These are phyloP conservation scores for Eilema depressum DNA, from an alignment of 2,888 invertebrate genomes.

Conservation along the genomic window DNA sequence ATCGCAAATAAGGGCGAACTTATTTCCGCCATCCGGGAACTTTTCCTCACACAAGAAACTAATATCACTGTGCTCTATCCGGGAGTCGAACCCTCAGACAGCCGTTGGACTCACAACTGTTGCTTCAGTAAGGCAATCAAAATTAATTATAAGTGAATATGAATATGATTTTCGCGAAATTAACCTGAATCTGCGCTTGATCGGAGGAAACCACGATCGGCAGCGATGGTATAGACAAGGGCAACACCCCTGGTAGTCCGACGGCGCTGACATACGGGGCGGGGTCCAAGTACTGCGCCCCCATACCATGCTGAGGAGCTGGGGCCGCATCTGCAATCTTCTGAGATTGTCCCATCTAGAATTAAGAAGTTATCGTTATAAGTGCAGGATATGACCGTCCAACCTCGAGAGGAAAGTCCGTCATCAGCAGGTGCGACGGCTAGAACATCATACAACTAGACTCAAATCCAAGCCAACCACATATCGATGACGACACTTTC, in stretches of 20 bases:
- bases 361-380: background rate
- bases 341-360: constrained; percentile 42
- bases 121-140: constrained; percentile 9
- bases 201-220: constrained; percentile 71
- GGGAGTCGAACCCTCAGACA: background rate
- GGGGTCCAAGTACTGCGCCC: constrained; percentile 75
- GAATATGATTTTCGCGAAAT: constrained; percentile 23
- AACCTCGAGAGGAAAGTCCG: too few relatives aligned
- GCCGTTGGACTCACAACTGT: background rate
- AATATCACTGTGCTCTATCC: background rate
- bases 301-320: constrained; percentile 74
- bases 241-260: constrained; percentile 59
- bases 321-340: constrained; percentile 57
- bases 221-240: constrained; percentile 61
- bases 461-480: too few relatives aligned
- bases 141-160: constrained; percentile 6
- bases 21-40: background rate
- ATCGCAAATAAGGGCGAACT: background rate
- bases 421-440: too few relatives aligned
- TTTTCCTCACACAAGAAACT: background rate
- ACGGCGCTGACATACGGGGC: constrained; percentile 67
- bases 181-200: constrained; percentile 75
- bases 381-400: too few relatives aligned
- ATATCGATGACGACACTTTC: too few relatives aligned
- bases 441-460: too few relatives aligned